Evolutionary conservation across 53 echinoderm and acorn worm genomes (phyloP).

Genomic region (Zoroaster sp.): DNA sequence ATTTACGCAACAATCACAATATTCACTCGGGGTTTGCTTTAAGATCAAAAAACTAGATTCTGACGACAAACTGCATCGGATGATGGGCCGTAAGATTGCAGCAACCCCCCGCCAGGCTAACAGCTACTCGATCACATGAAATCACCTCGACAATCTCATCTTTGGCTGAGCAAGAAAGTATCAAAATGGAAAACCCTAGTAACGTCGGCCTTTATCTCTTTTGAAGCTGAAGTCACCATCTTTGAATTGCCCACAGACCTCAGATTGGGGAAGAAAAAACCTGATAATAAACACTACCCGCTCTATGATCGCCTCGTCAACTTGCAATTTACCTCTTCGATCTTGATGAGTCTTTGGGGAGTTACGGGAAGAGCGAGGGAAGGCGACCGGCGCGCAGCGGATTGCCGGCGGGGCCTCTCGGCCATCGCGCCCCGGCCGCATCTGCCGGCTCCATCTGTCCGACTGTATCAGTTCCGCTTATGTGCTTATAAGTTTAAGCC

Average conservation of each 20-base stretch:
- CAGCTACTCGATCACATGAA: background rate
- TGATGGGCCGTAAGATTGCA: background rate
- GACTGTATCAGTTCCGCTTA: conserved; percentile 45
- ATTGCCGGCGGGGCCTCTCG: conserved; percentile 36
- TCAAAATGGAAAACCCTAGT: no score
- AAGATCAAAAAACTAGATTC: background rate
- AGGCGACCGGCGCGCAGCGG: conserved; percentile 18
- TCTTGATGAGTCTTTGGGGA: conserved; percentile 54
- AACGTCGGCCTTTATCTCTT: no score
- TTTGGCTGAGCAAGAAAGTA: no score
- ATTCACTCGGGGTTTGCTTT: background rate
- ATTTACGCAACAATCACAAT: background rate
- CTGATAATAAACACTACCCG: conserved; percentile 35
- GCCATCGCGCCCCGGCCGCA: conserved; percentile 25
- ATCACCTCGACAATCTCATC: conserved; percentile 35
- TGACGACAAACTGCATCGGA: conserved; percentile 1
- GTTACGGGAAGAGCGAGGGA: conserved; percentile 10
- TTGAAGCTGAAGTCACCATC: background rate
- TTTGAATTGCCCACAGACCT: background rate
- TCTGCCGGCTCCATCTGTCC: conserved; percentile 52
- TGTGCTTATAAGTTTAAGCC: conserved; percentile 18
- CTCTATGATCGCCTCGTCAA: conserved; percentile 49
- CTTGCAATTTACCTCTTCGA: conserved; percentile 51
- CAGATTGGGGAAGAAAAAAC: background rate
- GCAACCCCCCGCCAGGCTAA: background rate